Percentiles rank a stretch among this genome's conserved stretches.
These are phyloP conservation scores for Melanocharis versteri DNA, from an alignment of 2,113 vertebrate genomes.

Conservation along the genomic window DNA sequence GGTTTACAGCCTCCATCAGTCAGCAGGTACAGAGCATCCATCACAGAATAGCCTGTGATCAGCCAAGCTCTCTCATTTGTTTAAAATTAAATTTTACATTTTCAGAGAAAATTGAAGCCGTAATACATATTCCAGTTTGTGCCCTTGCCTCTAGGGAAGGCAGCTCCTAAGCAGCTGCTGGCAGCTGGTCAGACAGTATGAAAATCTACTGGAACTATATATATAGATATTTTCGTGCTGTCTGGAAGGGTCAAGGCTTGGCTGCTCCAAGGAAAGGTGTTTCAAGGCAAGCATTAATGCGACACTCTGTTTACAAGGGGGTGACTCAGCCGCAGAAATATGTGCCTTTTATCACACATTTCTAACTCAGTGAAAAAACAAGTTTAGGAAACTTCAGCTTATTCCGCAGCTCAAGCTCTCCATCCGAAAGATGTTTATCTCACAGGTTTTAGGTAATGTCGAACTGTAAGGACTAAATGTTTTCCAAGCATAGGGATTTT, in stretches of 20 bases:
- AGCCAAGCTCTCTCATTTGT: background rate
- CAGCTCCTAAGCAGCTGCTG: background rate
- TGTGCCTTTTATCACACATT: background rate
- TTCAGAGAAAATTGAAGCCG: background rate
- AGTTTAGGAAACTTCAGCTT: background rate
- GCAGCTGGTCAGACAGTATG: background rate
- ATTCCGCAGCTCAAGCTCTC: background rate
- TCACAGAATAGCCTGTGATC: background rate
- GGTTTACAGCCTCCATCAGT: background rate
- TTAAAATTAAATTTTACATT: background rate
- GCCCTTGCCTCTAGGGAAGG: background rate
- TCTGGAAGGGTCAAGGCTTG: slow-evolving; percentile 10
- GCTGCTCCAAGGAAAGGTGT: background rate
- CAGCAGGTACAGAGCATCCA: background rate
- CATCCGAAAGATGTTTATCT: background rate
- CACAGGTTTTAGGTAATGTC: background rate
- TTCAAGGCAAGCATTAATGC: background rate
- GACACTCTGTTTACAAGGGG: background rate
- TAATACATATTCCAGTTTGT: background rate
- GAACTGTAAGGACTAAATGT: background rate
- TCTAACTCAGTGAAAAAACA: background rate
- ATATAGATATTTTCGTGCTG: background rate
- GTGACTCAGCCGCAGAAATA: background rate
- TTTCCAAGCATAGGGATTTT: background rate
- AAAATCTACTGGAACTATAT: background rate